Evolutionary conservation across 2,888 invertebrate genomes (phyloP).

Genomic region (Spicauda simplicius): DNA sequence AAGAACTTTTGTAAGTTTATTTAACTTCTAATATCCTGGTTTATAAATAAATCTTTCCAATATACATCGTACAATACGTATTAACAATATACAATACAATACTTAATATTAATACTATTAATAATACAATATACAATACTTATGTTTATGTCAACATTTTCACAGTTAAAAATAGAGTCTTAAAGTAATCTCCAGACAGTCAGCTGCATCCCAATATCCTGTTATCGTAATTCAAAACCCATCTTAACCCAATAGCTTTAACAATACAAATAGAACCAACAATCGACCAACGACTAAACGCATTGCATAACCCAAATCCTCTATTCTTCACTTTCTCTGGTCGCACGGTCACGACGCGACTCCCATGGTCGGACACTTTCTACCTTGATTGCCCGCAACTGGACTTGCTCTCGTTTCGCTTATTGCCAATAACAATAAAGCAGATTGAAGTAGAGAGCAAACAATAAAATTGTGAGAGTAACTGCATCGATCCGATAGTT

Average conservation of each 20-base stretch:
- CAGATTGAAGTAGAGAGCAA: conserved; percentile 23
- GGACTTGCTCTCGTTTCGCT: conserved; percentile 31
- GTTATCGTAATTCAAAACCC: too few species aligned
- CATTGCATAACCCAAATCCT: conserved; percentile 32
- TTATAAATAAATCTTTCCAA: too few species aligned
- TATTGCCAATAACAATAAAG: conserved; percentile 33
- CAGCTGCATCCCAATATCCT: too few species aligned
- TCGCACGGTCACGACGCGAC: conserved; percentile 65
- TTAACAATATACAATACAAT: too few species aligned
- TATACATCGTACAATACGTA: too few species aligned
- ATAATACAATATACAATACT: too few species aligned
- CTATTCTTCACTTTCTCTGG: conserved; percentile 65
- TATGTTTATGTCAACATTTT: too few species aligned
- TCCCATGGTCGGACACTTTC: conserved; percentile 61
- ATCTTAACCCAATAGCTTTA: not conserved
- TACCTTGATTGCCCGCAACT: conserved; percentile 54
- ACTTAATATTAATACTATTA: too few species aligned
- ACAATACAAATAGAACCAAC: not conserved
- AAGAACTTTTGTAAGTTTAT: too few species aligned
- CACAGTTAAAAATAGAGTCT: too few species aligned
- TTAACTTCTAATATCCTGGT: too few species aligned
- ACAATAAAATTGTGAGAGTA: conserved; percentile 27
- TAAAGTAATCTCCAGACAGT: too few species aligned
- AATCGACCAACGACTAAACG: conserved; percentile 2
- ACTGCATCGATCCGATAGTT: conserved; percentile 6